Percentiles rank a stretch among this genome's conserved stretches.
Evolutionary conservation across 30 jellyfish, hydroid and myxozoan species (phyloP).

Genomic region (Cassiopea andromeda): DNA sequence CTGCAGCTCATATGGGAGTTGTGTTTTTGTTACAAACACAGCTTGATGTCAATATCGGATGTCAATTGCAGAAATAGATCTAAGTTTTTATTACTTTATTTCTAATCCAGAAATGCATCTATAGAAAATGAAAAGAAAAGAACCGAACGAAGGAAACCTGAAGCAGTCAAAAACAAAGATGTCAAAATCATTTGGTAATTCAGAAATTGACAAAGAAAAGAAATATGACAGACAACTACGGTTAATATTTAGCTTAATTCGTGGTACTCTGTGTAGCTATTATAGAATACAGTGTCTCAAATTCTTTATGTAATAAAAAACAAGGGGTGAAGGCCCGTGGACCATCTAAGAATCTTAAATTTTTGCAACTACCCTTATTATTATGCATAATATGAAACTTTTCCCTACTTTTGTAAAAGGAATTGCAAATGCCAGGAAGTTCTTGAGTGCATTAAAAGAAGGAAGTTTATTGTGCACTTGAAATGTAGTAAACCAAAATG

Average conservation of each 20-base stretch:
- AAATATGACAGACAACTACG: constrained; percentile 94
- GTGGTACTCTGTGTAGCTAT: background rate
- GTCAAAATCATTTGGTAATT: constrained; percentile 58
- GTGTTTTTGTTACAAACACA: background rate
- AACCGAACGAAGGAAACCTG: constrained; percentile 48
- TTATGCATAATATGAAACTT: too few species aligned
- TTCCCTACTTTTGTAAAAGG: too few species aligned
- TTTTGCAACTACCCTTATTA: too few species aligned
- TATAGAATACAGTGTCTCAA: too few species aligned
- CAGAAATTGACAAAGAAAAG: constrained; percentile 50
- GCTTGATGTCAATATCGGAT: background rate
- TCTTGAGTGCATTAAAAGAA: too few species aligned
- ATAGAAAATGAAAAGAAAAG: constrained; percentile 88
- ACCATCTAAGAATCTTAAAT: too few species aligned
- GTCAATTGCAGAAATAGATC: background rate
- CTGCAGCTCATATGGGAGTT: background rate
- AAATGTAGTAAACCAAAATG: too few species aligned
- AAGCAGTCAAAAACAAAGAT: constrained; percentile 63
- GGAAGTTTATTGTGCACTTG: too few species aligned
- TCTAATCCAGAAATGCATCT: constrained; percentile 31
- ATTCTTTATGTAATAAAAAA: too few species aligned
- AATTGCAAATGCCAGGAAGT: too few species aligned
- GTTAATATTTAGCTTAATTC: background rate
- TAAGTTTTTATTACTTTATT: background rate
- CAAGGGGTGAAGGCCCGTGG: too few species aligned